These are phyloP conservation scores for Crambe crambe DNA, from an alignment of 37 sponge, comb jelly and placozoan genomes.

Conservation along the genomic window DNA sequence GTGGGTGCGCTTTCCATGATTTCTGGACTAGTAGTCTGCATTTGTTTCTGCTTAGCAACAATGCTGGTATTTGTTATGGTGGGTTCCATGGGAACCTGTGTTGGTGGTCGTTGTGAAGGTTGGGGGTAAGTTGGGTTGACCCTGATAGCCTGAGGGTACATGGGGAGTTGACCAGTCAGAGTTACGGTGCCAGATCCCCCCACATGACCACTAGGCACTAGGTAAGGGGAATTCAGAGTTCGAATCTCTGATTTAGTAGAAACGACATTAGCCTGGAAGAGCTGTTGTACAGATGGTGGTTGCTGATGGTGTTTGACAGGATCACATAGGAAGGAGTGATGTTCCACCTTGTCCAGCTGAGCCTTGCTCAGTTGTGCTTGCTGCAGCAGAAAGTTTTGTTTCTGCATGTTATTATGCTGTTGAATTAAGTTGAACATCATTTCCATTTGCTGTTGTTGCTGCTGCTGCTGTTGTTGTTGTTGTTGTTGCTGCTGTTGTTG, in stretches of 20 bases:
- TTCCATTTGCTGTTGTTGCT: conserved; percentile 3
- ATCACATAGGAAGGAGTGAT: background rate
- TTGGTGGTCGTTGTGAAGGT: background rate
- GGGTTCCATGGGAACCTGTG: background rate
- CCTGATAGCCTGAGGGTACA: background rate
- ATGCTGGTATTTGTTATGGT: background rate
- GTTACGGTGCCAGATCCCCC: too few species aligned
- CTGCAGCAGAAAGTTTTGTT: background rate
- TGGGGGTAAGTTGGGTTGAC: background rate
- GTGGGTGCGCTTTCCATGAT: background rate
- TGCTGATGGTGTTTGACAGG: background rate
- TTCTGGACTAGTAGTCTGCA: background rate
- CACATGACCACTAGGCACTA: background rate
- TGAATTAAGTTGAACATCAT: background rate
- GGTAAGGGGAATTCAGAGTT: background rate
- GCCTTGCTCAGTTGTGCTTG: background rate
- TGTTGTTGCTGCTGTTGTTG: background rate
- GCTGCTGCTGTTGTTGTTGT: background rate
- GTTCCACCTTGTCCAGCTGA: background rate
- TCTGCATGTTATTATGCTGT: conserved; percentile 4
- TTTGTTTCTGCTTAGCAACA: background rate
- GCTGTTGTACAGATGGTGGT: background rate
- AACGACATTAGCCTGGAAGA: background rate
- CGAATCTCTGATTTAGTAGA: background rate
- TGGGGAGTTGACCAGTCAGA: background rate